Percentiles rank a stretch among this genome's conserved stretches.
These are phyloP conservation scores for Coleophora deauratella DNA, from an alignment of 2,888 invertebrate species.

Conservation along the genomic window DNA sequence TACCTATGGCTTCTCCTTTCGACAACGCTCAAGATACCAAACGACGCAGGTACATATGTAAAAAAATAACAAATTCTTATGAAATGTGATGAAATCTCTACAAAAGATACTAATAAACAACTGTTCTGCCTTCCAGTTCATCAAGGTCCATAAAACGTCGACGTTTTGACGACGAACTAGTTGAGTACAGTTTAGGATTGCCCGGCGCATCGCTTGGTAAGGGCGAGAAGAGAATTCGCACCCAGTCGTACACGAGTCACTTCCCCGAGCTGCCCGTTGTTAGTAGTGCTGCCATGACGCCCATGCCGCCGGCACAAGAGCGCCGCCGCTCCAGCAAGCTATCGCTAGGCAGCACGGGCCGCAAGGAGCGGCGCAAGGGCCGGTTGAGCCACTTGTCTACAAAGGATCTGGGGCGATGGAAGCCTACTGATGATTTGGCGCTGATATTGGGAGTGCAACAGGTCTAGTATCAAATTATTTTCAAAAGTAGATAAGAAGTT, in stretches of 20 bases:
- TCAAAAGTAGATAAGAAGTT: not conserved
- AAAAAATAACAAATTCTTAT: not conserved
- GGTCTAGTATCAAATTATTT: conserved; percentile 41
- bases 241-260: conserved; percentile 67
- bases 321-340: conserved; percentile 57
- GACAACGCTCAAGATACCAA: conserved; percentile 57
- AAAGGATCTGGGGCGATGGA: conserved; percentile 95
- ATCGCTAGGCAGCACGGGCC: conserved; percentile 47
- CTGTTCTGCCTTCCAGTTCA: conserved; percentile 76
- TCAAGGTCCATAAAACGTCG: conserved; percentile 95
- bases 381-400: conserved; percentile 81
- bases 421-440: conserved; percentile 96
- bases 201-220: conserved; percentile 71
- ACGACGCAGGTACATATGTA: conserved; percentile 56
- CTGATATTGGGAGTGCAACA: conserved; percentile 95
- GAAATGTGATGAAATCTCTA: not conserved
- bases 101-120: not conserved
- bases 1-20: conserved; percentile 37
- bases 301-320: conserved; percentile 35
- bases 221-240: conserved; percentile 57
- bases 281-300: conserved; percentile 31
- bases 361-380: conserved; percentile 75
- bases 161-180: conserved; percentile 97
- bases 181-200: conserved; percentile 88
- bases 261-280: conserved; percentile 58